Percentiles rank a stretch among this genome's conserved stretches.
Conservation (phyloP, 2,888 invertebrate species). For the Venustoraphidia nigricollis region DNA sequence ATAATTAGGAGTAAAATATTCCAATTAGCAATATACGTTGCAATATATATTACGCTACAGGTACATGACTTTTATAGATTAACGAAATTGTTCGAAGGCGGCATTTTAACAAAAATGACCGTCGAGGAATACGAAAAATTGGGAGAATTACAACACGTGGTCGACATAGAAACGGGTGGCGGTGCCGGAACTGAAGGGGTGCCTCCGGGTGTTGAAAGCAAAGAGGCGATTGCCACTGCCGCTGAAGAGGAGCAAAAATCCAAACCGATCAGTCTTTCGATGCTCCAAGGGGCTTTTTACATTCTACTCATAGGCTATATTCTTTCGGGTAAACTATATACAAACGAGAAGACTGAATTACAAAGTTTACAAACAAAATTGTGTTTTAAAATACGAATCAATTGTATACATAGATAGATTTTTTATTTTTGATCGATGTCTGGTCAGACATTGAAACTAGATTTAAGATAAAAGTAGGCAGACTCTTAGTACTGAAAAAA, state of each 20-base stretch:
- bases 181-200: neutral
- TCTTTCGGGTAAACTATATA: slow-evolving; percentile 33
- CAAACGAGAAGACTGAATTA: too few species aligned
- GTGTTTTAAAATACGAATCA: too few species aligned
- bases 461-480: too few species aligned
- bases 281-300: slow-evolving; percentile 60
- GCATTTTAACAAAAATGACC: slow-evolving; percentile 61
- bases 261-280: slow-evolving; percentile 50
- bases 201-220: slow-evolving; percentile 14
- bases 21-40: too few species aligned
- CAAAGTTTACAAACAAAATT: too few species aligned
- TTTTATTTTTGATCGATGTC: too few species aligned
- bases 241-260: slow-evolving; percentile 27
- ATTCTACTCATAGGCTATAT: slow-evolving; percentile 47
- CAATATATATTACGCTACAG: too few species aligned
- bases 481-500: too few species aligned
- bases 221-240: slow-evolving; percentile 16
- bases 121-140: slow-evolving; percentile 58
- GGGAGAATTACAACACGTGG: slow-evolving; percentile 34
- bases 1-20: too few species aligned
- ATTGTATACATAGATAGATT: too few species aligned
- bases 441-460: too few species aligned
- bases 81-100: slow-evolving; percentile 59
- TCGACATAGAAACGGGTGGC: slow-evolving; percentile 25
- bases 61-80: slow-evolving; percentile 29